phyloP scores from a whole-genome alignment of 2,113 vertebrate genomes.

The Sphyrna mokarran region DNA sequence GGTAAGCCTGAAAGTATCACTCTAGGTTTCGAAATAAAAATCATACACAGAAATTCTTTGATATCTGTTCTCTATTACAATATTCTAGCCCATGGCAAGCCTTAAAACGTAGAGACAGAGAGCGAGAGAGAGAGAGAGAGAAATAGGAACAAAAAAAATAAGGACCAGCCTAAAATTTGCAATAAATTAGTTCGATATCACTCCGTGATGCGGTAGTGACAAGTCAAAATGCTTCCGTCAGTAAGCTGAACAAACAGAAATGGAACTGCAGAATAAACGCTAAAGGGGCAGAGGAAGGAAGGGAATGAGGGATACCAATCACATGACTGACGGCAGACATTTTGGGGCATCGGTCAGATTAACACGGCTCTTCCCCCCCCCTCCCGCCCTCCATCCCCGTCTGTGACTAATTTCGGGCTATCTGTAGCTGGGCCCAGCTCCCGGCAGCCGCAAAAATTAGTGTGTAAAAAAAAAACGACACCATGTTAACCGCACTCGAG shows the following conservation, averaged over 20 bases:
- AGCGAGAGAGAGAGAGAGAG: too few relatives aligned
- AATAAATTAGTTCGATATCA: constrained; percentile 50
- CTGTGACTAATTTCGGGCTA: constrained; percentile 78
- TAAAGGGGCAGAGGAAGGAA: not conserved
- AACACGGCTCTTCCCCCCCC: constrained; percentile 58
- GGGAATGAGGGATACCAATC: too few relatives aligned
- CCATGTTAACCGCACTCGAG: constrained; percentile 71
- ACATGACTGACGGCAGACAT: constrained; percentile 62
- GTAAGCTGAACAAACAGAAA: constrained; percentile 49
- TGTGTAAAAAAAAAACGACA: constrained; percentile 58
- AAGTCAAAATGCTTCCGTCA: constrained; percentile 40
- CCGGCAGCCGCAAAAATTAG: constrained; percentile 75
- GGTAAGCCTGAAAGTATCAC: not conserved
- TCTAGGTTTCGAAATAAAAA: constrained; percentile 14
- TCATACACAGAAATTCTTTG: constrained; percentile 96
- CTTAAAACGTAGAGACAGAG: constrained; percentile 53
- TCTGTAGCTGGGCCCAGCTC: constrained; percentile 47
- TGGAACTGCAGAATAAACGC: constrained; percentile 43
- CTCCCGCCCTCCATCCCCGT: constrained; percentile 34
- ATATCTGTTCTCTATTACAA: constrained; percentile 99
- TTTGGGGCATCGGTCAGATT: constrained; percentile 86
- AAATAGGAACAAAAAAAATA: constrained; percentile 54
- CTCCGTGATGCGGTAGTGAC: constrained; percentile 46
- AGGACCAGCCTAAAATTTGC: constrained; percentile 30
- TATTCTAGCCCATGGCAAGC: constrained; percentile 83